phyloP scores from a whole-genome alignment of 2,888 invertebrate species.

The Habroteleia sp. region DNA sequence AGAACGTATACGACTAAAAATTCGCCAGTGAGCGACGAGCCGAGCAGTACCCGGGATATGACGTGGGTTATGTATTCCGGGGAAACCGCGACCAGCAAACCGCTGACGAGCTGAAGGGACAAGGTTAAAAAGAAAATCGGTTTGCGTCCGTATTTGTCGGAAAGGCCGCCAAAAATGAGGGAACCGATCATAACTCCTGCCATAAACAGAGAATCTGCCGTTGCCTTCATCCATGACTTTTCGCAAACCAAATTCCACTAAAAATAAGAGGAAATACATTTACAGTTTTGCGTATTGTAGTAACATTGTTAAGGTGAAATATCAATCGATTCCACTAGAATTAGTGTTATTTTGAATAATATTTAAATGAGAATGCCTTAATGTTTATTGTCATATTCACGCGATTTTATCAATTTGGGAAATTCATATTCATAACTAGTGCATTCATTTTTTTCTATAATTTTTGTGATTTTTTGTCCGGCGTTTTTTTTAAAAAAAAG shows the following conservation, averaged over 20 bases:
- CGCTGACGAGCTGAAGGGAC: slow-evolving; percentile 86
- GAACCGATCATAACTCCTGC: slow-evolving; percentile 88
- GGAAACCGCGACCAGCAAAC: slow-evolving; percentile 85
- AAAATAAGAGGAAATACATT: no score
- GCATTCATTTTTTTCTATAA: no score
- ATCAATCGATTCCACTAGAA: no score
- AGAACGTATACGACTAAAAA: slow-evolving; percentile 90
- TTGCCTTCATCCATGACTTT: slow-evolving; percentile 84
- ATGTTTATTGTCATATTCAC: no score
- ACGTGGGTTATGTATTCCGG: slow-evolving; percentile 87
- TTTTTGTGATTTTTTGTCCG: no score
- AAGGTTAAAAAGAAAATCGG: slow-evolving; percentile 88
- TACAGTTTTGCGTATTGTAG: no score
- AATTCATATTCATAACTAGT: no score
- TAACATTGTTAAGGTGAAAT: no score
- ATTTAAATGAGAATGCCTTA: no score
- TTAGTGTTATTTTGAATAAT: no score
- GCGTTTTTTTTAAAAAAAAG: no score
- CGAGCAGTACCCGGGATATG: slow-evolving; percentile 85
- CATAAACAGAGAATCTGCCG: slow-evolving; percentile 87
- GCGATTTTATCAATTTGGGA: no score
- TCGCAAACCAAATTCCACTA: slow-evolving; percentile 87
- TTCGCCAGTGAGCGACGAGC: slow-evolving; percentile 88
- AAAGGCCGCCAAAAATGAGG: slow-evolving; percentile 87
- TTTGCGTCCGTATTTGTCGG: slow-evolving; percentile 87